Base-by-base conservation (phyloP, 1,140 invertebrate genomes). In the Listronotus oregonensis region DNA sequence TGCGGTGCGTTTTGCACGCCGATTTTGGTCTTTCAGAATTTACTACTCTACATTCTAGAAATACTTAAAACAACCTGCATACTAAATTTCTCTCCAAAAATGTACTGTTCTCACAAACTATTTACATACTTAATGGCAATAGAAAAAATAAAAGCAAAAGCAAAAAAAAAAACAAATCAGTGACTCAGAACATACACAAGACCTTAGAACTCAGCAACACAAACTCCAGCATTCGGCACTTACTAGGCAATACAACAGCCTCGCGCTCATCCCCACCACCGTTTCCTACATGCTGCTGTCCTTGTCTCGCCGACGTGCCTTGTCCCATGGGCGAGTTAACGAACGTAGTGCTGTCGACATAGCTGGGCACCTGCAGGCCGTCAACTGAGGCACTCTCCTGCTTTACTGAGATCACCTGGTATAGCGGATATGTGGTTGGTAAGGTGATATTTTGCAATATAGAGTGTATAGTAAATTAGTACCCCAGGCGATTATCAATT, bases 271-370 rank as follows among this genome's bases (percentile, higher is more conserved):
- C 75, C 51, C 61, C 67, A 21, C 54, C 63, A 50, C 49, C 57
- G 10, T 70, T 64, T 46, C 65, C 61, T 55, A 68, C 58, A 67
- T 67, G 50, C 32, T 64, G 64, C 46, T 59, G 47, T 37, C 50
- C 43, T 63, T 71, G 71, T 66, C 73, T 66, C 59, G 73, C 66
- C 43, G 68, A 68, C 54, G 66, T 73, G 62, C 72, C 67, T 59
- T 75, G 73, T 51, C 71, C 85, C 49, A 83, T 84, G 21, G 87
- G 87, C 63, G 84, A 85, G 73, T 82, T 81, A 43, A 85, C 70
- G 71, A 85, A 86, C 12, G 85, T 86, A 21, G 85, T 86, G 14
- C 84, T 85, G 73, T 86, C 85, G 17, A 86, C 85, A 65, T 85
- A 85, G 66, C 82, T 81, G 6, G 83, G 71, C 31, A 85, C 82